These are phyloP conservation scores for Oreochromis niloticus DNA, from an alignment of 2,113 vertebrate species.

Conservation along the genomic window DNA sequence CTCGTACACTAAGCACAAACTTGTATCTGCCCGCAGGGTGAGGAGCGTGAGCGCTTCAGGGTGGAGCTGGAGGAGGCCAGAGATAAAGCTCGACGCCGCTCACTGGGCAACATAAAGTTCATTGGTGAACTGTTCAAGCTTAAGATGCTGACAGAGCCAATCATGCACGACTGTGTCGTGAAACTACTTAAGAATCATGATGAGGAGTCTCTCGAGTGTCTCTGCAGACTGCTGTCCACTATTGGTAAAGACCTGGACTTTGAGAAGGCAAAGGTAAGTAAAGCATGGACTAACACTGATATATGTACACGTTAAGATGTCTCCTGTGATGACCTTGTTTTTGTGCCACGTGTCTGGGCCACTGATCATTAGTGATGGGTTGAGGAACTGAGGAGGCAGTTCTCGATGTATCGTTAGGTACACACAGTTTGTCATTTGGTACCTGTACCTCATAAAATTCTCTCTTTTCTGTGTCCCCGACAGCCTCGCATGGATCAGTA, in stretches of 20 bases:
- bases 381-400: slow-evolving; percentile 12
- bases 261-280: slow-evolving; percentile 86
- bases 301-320: neutral
- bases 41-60: slow-evolving; percentile 86
- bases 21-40: slow-evolving; percentile 53
- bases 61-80: slow-evolving; percentile 83
- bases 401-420: neutral
- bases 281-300: neutral
- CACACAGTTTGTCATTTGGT: neutral
- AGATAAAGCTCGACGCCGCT: slow-evolving; percentile 88
- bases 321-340: neutral
- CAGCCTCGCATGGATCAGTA: slow-evolving; percentile 98
- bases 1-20: neutral
- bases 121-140: slow-evolving; percentile 97
- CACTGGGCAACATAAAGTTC: slow-evolving; percentile 96
- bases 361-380: slow-evolving; percentile 26
- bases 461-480: neutral
- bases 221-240: slow-evolving; percentile 92
- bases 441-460: neutral
- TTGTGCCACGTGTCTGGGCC: slow-evolving; percentile 38
- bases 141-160: slow-evolving; percentile 97
- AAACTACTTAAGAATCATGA: slow-evolving; percentile 98
- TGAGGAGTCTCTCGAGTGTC: slow-evolving; percentile 94
- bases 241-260: slow-evolving; percentile 99
- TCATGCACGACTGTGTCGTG: slow-evolving; percentile 98